A percentile compares a stretch with the other conserved stretches of the same genome.
These are phyloP conservation scores for Tenrec ecaudatus DNA, from an alignment of 2,113 vertebrate species.

Conservation along the genomic window DNA sequence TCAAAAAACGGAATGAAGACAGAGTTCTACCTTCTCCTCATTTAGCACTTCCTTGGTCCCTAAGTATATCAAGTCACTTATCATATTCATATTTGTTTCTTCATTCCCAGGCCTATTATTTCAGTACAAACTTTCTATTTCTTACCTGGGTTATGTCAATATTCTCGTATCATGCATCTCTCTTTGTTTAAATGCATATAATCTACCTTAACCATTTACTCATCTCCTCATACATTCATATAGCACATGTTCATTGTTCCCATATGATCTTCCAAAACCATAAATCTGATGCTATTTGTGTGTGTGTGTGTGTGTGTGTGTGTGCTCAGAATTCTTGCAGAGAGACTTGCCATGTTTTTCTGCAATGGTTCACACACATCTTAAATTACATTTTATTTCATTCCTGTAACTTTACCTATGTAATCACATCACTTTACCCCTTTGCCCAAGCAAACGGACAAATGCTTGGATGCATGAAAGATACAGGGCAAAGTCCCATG, in stretches of 20 bases:
- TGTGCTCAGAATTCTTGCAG: slow-evolving; percentile 2
- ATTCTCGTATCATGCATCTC: neutral
- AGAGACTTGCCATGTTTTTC: neutral
- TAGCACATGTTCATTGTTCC: neutral
- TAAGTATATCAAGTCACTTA: neutral
- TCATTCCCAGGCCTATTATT: neutral
- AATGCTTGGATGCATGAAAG: neutral
- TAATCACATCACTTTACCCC: neutral
- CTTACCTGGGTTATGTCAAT: neutral
- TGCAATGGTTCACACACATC: neutral
- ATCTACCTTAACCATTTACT: neutral
- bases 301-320: no score
- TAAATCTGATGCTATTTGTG: neutral
- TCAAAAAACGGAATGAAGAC: neutral
- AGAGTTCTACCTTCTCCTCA: neutral
- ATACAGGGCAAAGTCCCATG: neutral
- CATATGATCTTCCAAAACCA: neutral
- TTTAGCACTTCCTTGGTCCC: neutral
- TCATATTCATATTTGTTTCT: neutral
- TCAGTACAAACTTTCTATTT: neutral
- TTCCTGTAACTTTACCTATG: neutral
- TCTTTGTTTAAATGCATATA: neutral
- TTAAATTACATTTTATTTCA: neutral
- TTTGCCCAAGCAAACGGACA: neutral
- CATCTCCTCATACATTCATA: neutral